Conservation (phyloP, 2,797 vertebrate genomes). For the Gymnodraco acuticeps region DNA sequence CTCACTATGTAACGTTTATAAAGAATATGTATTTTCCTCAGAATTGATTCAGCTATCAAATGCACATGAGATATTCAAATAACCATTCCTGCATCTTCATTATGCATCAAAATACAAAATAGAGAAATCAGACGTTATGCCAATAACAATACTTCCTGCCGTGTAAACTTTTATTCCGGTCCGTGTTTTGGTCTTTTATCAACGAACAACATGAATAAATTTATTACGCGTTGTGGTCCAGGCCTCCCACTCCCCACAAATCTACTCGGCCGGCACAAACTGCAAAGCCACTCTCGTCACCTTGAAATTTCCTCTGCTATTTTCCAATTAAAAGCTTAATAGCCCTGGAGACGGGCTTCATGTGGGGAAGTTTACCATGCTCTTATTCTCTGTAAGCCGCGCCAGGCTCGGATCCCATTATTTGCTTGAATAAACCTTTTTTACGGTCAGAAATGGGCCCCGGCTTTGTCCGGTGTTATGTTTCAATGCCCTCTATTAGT, state of each 20-base stretch:
- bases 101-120: conserved; percentile 21
- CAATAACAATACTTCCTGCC: conserved; percentile 45
- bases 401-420: conserved; percentile 95
- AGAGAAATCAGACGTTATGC: background rate
- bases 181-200: conserved; percentile 76
- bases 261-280: conserved; percentile 87
- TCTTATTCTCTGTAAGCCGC: conserved; percentile 89
- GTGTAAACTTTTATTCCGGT: conserved; percentile 75
- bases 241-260: conserved; percentile 84
- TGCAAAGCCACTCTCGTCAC: conserved; percentile 92
- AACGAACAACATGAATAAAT: conserved; percentile 82
- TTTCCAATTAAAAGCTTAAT: conserved; percentile 99
- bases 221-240: conserved; percentile 69
- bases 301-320: conserved; percentile 96
- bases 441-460: conserved; percentile 91
- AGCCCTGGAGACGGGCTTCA: conserved; percentile 96
- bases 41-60: background rate
- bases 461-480: conserved; percentile 92
- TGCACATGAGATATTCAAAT: conserved; percentile 6
- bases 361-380: conserved; percentile 93
- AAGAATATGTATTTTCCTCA: too few relatives aligned
- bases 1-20: too few relatives aligned
- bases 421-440: conserved; percentile 99
- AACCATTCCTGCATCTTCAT: background rate
- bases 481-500: conserved; percentile 91